These are phyloP conservation scores for Netelia virgata DNA, from an alignment of 2,888 invertebrate genomes.

Conservation along the genomic window DNA sequence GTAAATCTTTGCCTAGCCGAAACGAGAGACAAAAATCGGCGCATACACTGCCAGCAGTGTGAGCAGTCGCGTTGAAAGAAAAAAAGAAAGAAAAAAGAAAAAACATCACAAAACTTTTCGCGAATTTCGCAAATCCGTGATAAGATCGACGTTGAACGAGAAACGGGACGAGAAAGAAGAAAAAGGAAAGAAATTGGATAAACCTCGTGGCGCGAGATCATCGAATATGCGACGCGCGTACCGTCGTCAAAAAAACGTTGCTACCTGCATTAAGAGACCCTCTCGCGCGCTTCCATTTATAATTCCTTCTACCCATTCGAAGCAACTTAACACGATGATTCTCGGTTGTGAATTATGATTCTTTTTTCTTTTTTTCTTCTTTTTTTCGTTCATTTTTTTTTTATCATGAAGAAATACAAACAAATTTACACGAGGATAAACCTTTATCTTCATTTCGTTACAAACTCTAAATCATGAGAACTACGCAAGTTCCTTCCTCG, in stretches of 20 bases:
- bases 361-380: slow-evolving; percentile 57
- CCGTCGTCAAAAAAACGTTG: slow-evolving; percentile 56
- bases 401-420: slow-evolving; percentile 81
- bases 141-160: background rate
- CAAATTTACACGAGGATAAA: slow-evolving; percentile 81
- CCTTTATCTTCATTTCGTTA: slow-evolving; percentile 78
- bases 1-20: slow-evolving; percentile 28
- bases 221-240: slow-evolving; percentile 63
- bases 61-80: slow-evolving; percentile 69
- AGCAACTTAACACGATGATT: slow-evolving; percentile 47
- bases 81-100: slow-evolving; percentile 54
- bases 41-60: slow-evolving; percentile 81
- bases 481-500: slow-evolving; percentile 25
- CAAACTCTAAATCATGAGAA: slow-evolving; percentile 76
- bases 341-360: slow-evolving; percentile 35
- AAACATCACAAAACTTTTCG: slow-evolving; percentile 16
- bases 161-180: background rate
- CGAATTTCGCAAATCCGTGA: slow-evolving; percentile 3
- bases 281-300: slow-evolving; percentile 20
- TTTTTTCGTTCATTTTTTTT: slow-evolving; percentile 60
- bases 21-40: slow-evolving; percentile 51
- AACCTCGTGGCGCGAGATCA: slow-evolving; percentile 53
- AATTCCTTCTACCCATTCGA: slow-evolving; percentile 41
- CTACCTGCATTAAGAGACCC: background rate
- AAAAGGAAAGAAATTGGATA: slow-evolving; percentile 4